phyloP scores from a whole-genome alignment of 2,113 vertebrate species.

The Eulemur macaco region DNA sequence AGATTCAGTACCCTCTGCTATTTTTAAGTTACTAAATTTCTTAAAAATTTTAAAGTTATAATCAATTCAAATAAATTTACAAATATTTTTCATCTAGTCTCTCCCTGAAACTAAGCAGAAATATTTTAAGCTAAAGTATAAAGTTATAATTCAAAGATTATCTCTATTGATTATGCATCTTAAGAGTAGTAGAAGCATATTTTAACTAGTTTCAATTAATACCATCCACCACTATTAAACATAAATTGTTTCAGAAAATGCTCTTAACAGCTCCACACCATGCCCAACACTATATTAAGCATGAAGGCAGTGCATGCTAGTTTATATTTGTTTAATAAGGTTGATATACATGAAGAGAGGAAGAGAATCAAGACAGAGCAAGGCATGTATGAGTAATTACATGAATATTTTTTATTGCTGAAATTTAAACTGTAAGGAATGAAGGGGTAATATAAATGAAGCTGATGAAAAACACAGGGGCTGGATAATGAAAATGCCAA shows the following conservation, averaged over 20 bases:
- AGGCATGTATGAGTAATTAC: background rate
- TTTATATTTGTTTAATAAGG: background rate
- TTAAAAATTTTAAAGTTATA: slow-evolving; percentile 59
- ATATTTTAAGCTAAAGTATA: slow-evolving; percentile 11
- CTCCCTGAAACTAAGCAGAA: background rate
- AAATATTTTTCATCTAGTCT: background rate
- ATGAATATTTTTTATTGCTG: background rate
- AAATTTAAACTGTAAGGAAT: background rate
- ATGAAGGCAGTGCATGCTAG: background rate
- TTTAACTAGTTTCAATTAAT: background rate
- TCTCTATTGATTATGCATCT: background rate
- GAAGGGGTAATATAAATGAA: background rate
- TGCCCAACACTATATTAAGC: background rate
- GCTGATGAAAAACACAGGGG: no score
- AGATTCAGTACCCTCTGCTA: slow-evolving; percentile 61
- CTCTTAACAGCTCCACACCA: background rate
- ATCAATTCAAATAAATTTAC: slow-evolving; percentile 68
- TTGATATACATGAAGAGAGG: background rate
- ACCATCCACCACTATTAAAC: background rate
- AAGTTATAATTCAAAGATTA: slow-evolving; percentile 43
- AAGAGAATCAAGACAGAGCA: background rate
- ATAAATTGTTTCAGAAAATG: background rate
- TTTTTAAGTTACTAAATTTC: slow-evolving; percentile 72
- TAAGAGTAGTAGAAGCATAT: background rate
- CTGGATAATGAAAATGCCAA: background rate